Evolutionary conservation across 2,797 vertebrate genomes (phyloP).

Genomic region (Rhinella marina): DNA sequence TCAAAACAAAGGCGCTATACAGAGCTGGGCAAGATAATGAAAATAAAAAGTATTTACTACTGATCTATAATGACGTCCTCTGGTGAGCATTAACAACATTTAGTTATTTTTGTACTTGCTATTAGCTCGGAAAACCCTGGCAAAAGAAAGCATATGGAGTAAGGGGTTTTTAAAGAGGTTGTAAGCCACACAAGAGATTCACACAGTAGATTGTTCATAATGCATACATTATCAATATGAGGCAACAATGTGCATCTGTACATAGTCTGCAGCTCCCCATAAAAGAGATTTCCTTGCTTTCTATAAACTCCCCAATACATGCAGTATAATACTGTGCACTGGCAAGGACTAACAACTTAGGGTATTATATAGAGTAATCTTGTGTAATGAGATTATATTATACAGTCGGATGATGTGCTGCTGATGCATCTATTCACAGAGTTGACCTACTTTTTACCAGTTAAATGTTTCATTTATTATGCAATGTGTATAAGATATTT

Average conservation of each 20-base stretch:
- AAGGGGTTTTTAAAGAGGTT: not conserved
- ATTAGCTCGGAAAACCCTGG: too few species aligned
- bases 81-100: too few species aligned
- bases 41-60: too few species aligned
- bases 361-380: slow-evolving; percentile 56
- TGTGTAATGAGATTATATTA: slow-evolving; percentile 56
- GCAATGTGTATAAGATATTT: not conserved
- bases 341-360: slow-evolving; percentile 46
- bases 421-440: slow-evolving; percentile 57
- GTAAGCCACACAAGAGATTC: not conserved
- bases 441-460: slow-evolving; percentile 44
- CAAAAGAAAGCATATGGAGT: too few species aligned
- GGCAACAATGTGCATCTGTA: not conserved
- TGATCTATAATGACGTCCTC: too few species aligned
- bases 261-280: not conserved
- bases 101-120: too few species aligned
- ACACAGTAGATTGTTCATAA: not conserved
- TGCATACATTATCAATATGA: not conserved
- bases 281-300: not conserved
- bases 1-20: too few species aligned
- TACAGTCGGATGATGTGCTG: slow-evolving; percentile 50
- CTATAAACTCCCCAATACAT: not conserved
- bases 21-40: too few species aligned
- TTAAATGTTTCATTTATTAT: not conserved
- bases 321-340: not conserved